Evolutionary conservation across 2,888 invertebrate species (phyloP).

Genomic region (Leptinotarsa rubiginosa): DNA sequence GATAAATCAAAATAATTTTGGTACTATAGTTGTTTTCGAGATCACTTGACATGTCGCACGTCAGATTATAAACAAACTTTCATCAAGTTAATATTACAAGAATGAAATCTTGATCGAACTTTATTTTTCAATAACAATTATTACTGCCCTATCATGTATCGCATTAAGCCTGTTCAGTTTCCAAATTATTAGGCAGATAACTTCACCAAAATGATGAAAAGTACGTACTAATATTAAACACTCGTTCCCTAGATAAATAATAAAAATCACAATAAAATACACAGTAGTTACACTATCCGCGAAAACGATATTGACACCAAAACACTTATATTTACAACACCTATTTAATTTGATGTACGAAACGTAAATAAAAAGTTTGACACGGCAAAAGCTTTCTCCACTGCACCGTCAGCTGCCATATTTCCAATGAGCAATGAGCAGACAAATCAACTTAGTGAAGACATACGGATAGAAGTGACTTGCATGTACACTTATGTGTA

Average conservation of each 20-base stretch:
- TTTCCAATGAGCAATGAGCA: slow-evolving; percentile 20
- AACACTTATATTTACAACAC: slow-evolving; percentile 11
- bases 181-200: too few species aligned
- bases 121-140: neutral
- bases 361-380: slow-evolving; percentile 60
- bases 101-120: neutral
- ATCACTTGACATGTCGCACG: slow-evolving; percentile 43
- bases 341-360: slow-evolving; percentile 40
- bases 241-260: neutral
- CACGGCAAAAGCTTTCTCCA: slow-evolving; percentile 60
- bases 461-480: slow-evolving; percentile 7
- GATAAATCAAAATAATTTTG: slow-evolving; percentile 30
- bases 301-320: neutral
- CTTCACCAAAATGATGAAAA: too few species aligned
- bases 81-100: slow-evolving; percentile 23
- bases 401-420: slow-evolving; percentile 52
- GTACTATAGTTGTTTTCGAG: slow-evolving; percentile 16
- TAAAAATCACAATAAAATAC: slow-evolving; percentile 16
- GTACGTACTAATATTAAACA: neutral
- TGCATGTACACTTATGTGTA: neutral
- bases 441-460: slow-evolving; percentile 11
- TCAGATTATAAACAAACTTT: slow-evolving; percentile 40
- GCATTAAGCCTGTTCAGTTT: neutral
- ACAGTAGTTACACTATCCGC: neutral
- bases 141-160: neutral